Conservation (phyloP, 2,888 invertebrate species). For the Piscicola geometra region DNA sequence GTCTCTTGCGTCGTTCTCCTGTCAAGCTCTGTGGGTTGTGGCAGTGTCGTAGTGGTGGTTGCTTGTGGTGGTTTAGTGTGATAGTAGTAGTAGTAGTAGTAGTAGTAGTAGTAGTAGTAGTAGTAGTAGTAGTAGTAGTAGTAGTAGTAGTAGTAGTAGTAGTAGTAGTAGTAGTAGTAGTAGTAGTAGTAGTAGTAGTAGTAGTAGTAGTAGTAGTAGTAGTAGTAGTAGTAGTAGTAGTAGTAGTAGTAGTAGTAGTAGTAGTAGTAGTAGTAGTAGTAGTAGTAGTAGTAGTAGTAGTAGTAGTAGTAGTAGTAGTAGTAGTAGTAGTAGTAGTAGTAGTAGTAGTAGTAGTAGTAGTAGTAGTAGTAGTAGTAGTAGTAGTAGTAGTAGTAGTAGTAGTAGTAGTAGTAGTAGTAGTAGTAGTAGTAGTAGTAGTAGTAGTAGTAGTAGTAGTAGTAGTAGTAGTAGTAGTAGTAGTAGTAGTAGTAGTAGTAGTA, state of each 20-base stretch:
- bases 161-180: conserved; percentile 17
- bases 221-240: conserved; percentile 4
- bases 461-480: not conserved
- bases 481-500: not conserved
- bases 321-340: conserved; percentile 5
- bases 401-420: not conserved
- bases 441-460: not conserved
- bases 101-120: conserved; percentile 9
- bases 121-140: not conserved
- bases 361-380: conserved; percentile 7
- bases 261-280: conserved; percentile 3
- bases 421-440: not conserved
- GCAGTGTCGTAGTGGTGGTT: not conserved
- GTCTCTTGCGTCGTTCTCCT: conserved; percentile 69
- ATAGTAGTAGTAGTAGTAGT: conserved; percentile 15
- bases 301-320: conserved; percentile 11
- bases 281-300: conserved; percentile 9
- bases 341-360: conserved; percentile 14
- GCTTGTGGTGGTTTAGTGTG: not conserved
- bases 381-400: conserved; percentile 1
- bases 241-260: conserved; percentile 22
- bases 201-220: conserved; percentile 18
- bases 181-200: conserved; percentile 18
- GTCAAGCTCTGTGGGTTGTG: conserved; percentile 43
- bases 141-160: not conserved